phyloP scores from a whole-genome alignment of 2,888 invertebrate genomes.

The Dione vanillae region DNA sequence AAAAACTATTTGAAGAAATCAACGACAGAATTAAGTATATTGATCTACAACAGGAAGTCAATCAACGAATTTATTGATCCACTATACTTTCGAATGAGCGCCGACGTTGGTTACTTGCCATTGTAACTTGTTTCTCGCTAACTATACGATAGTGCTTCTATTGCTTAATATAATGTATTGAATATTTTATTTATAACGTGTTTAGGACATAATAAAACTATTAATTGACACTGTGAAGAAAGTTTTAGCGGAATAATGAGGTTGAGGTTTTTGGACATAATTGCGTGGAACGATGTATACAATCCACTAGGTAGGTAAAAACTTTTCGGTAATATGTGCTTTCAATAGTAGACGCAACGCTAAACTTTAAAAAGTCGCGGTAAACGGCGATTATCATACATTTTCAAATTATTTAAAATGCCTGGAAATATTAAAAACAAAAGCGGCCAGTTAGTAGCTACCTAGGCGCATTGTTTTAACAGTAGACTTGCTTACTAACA shows the following conservation, averaged over 20 bases:
- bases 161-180: conserved; percentile 55
- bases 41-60: conserved; percentile 66
- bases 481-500: too few species aligned
- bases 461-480: too few species aligned
- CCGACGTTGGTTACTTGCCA: conserved; percentile 35
- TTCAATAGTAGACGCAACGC: too few species aligned
- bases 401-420: too few species aligned
- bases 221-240: conserved; percentile 33
- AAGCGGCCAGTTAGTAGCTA: too few species aligned
- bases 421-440: too few species aligned
- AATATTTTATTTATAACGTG: conserved; percentile 51
- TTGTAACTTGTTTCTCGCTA: conserved; percentile 43
- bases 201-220: conserved; percentile 42
- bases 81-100: conserved; percentile 62
- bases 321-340: too few species aligned
- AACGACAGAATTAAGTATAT: conserved; percentile 54
- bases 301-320: too few species aligned
- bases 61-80: conserved; percentile 69
- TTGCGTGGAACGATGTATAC: too few species aligned
- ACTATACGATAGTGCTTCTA: conserved; percentile 48
- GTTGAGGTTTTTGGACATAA: not conserved
- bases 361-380: too few species aligned
- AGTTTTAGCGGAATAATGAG: not conserved
- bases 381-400: too few species aligned
- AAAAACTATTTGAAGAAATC: conserved; percentile 41